phyloP scores from a whole-genome alignment of 2,113 vertebrate species.

The Entelurus aequoreus region DNA sequence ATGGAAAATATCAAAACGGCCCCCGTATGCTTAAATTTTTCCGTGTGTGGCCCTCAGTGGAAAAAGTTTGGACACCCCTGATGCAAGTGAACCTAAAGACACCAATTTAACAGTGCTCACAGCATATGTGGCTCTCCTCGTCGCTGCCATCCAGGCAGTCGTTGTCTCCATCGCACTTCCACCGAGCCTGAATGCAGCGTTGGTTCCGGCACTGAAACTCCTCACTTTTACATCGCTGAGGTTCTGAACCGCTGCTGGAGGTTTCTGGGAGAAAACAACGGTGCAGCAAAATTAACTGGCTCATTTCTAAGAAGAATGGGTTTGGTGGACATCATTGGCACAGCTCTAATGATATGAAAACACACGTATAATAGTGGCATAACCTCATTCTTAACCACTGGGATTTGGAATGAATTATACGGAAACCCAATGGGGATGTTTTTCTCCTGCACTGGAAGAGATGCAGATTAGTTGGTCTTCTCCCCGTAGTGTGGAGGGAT shows the following conservation, averaged over 20 bases:
- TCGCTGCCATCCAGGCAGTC: constrained; percentile 95
- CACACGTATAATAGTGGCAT: constrained; percentile 35
- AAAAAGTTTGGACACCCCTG: too few relatives aligned
- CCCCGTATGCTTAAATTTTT: too few relatives aligned
- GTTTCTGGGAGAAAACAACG: constrained; percentile 52
- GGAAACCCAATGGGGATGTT: constrained; percentile 26
- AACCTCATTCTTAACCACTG: constrained; percentile 27
- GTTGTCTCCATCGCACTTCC: constrained; percentile 94
- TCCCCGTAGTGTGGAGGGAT: constrained; percentile 37
- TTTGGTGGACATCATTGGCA: constrained; percentile 32
- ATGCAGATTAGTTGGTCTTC: constrained; percentile 27
- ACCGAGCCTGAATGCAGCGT: constrained; percentile 83
- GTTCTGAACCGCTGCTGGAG: constrained; percentile 65
- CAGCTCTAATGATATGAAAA: constrained; percentile 23
- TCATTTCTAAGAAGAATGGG: constrained; percentile 16
- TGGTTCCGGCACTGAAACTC: constrained; percentile 91
- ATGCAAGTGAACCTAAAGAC: neutral
- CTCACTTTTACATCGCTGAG: constrained; percentile 77
- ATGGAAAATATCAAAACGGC: too few relatives aligned
- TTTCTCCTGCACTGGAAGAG: constrained; percentile 23
- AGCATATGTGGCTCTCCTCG: constrained; percentile 81
- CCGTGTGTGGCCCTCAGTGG: too few relatives aligned
- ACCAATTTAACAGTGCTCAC: constrained; percentile 65
- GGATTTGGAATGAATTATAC: constrained; percentile 27
- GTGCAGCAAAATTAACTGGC: constrained; percentile 17